phyloP scores from a whole-genome alignment of 2,797 vertebrate species.

The Mastacembelus armatus region DNA sequence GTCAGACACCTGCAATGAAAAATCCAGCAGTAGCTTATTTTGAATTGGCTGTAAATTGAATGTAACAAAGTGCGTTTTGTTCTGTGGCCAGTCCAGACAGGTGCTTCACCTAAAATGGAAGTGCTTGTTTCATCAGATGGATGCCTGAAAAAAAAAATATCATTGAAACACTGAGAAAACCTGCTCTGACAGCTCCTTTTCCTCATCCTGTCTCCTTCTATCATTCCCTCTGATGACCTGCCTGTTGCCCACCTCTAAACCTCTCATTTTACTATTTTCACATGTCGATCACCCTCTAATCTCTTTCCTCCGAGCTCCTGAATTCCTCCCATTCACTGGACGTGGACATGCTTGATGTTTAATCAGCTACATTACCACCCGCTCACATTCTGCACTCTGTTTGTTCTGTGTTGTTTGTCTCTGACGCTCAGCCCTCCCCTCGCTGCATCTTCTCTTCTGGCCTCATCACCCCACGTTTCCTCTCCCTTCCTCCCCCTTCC shows the following conservation, averaged over 20 bases:
- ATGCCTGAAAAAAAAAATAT: too few relatives aligned
- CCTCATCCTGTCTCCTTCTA: too few relatives aligned
- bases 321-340: constrained; percentile 27
- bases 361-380: constrained; percentile 57
- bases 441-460: not conserved
- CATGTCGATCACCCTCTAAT: constrained; percentile 1
- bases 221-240: not conserved
- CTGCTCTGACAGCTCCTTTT: not conserved
- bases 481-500: not conserved
- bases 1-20: too few relatives aligned
- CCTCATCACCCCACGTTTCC: constrained; percentile 16
- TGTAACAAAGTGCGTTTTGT: too few relatives aligned
- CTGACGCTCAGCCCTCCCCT: not conserved
- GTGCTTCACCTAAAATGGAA: not conserved
- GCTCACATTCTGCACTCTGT: constrained; percentile 46
- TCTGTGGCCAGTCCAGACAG: not conserved
- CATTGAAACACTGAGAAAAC: too few relatives aligned
- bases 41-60: too few relatives aligned
- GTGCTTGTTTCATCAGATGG: not conserved
- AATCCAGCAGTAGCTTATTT: too few relatives aligned
- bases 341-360: constrained; percentile 38
- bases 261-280: not conserved
- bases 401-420: constrained; percentile 30
- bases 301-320: constrained; percentile 5
- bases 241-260: constrained; percentile 1